phyloP scores from a whole-genome alignment of 2,797 vertebrate genomes.

The Arnoldichthys spilopterus region DNA sequence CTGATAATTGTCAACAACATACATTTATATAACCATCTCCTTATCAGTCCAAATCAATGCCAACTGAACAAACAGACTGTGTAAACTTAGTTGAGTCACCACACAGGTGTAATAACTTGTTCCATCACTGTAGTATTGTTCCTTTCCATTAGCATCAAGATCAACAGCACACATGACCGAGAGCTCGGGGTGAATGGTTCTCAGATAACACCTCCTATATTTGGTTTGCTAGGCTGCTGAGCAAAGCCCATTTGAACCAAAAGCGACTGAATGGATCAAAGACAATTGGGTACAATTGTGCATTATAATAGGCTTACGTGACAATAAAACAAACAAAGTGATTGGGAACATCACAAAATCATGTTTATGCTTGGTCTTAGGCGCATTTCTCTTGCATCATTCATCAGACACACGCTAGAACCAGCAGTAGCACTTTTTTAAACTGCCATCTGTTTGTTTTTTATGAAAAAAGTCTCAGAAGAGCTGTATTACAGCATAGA shows the following conservation, averaged over 20 bases:
- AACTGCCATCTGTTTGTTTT: neutral
- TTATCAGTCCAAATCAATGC: neutral
- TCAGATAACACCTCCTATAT: neutral
- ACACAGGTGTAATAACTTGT: conserved; percentile 32
- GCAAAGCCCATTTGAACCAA: neutral
- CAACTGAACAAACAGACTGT: neutral
- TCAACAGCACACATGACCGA: neutral
- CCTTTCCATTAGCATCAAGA: conserved; percentile 14
- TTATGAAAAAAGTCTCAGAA: neutral
- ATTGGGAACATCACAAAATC: neutral
- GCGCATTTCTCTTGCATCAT: neutral
- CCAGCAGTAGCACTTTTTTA: neutral
- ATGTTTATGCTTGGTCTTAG: neutral
- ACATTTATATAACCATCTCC: neutral
- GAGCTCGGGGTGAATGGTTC: neutral
- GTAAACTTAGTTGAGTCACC: neutral
- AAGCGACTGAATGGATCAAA: neutral
- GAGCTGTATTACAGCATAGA: neutral
- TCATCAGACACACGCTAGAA: neutral
- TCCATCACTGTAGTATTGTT: conserved; percentile 24
- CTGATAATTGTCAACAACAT: neutral
- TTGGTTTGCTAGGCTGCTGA: conserved; percentile 5
- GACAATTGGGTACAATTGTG: neutral
- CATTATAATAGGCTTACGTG: neutral
- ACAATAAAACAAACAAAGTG: neutral